These are phyloP conservation scores for Rhagium mordax DNA, from an alignment of 2,888 invertebrate genomes.

Conservation along the genomic window DNA sequence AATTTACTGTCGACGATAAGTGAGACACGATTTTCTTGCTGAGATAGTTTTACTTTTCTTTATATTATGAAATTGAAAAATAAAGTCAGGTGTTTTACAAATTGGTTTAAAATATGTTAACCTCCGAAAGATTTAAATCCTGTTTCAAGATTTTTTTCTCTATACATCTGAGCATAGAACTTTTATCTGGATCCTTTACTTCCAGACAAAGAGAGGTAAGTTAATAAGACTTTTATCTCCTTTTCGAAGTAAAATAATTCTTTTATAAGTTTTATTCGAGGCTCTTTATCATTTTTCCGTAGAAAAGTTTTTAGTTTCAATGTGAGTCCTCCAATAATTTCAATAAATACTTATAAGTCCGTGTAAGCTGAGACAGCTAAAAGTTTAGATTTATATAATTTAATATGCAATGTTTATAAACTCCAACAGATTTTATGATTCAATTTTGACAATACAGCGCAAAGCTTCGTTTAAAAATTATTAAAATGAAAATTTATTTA, in stretches of 20 bases:
- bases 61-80: too few relatives aligned
- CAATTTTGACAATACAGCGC: too few relatives aligned
- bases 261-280: slow-evolving; percentile 6
- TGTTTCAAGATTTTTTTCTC: background rate
- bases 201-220: background rate
- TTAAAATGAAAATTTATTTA: too few relatives aligned
- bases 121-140: background rate
- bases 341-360: background rate
- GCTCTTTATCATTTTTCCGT: background rate
- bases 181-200: background rate
- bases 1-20: too few relatives aligned
- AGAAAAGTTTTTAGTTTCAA: background rate
- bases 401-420: too few relatives aligned
- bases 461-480: too few relatives aligned
- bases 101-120: too few relatives aligned
- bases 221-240: slow-evolving; percentile 4
- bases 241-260: background rate
- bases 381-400: background rate
- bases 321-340: background rate
- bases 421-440: too few relatives aligned
- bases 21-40: too few relatives aligned
- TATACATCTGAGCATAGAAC: background rate
- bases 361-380: background rate
- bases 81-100: too few relatives aligned
- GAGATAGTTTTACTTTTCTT: too few relatives aligned